A percentile compares a stretch with the other conserved stretches of the same genome.
phyloP scores from a whole-genome alignment of 2,888 invertebrate species.

The Hofmannophila pseudospretella region DNA sequence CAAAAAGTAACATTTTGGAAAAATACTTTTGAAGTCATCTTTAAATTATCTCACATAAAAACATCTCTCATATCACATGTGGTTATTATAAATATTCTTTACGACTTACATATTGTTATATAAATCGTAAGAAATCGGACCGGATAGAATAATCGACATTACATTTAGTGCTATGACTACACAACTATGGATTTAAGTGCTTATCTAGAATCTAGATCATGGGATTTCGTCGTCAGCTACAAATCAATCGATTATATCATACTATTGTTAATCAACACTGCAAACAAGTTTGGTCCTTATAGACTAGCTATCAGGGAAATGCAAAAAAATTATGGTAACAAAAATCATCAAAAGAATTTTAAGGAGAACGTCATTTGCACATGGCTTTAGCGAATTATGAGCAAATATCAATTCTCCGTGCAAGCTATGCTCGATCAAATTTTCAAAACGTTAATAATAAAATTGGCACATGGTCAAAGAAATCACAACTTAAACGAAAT shows the following conservation, averaged over 20 bases:
- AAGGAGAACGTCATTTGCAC: conserved; percentile 41
- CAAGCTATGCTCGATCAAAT: conserved; percentile 72
- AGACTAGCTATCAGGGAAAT: conserved; percentile 68
- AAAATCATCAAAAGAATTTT: conserved; percentile 48
- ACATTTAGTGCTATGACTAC: conserved; percentile 26
- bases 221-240: conserved; percentile 31
- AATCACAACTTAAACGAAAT: conserved; percentile 71
- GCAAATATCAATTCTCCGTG: conserved; percentile 41
- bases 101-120: conserved; percentile 29
- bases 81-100: conserved; percentile 53
- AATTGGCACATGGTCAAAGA: conserved; percentile 75
- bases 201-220: conserved; percentile 12
- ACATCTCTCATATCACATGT: conserved; percentile 74
- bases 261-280: conserved; percentile 34
- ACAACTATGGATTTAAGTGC: conserved; percentile 26
- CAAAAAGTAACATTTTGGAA: conserved; percentile 69
- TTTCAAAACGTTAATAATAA: conserved; percentile 65
- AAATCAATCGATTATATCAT: conserved; percentile 2
- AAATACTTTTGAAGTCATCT: conserved; percentile 71
- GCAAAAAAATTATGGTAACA: conserved; percentile 66
- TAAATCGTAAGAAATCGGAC: conserved; percentile 26
- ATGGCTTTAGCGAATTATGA: conserved; percentile 24
- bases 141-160: conserved; percentile 34
- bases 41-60: conserved; percentile 69
- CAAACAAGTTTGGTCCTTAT: conserved; percentile 63